Base-by-base conservation (phyloP, 2,797 vertebrate genomes). In the Numenius phaeopus region DNA sequence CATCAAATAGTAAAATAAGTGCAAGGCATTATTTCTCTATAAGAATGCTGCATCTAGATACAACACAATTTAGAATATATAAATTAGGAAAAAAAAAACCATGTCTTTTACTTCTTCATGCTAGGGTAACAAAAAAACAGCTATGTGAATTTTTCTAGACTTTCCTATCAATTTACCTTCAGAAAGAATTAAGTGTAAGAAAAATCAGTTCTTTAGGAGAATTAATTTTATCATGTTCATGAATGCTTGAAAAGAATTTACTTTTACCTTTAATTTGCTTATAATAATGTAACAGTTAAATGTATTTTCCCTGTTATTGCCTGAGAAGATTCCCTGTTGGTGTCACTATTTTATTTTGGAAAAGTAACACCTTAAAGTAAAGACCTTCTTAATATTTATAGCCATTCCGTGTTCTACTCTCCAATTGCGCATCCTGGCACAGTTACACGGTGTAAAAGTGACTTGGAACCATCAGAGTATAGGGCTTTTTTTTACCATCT, bases 331-430 rank as follows among this genome's bases (percentile, higher is more conserved):
- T 55, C 16, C 90, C 79, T 81, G 4, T 76, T 88, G 40, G 29
- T 77, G 59, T 73, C 65, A 84, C 65, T 77, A 32, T 91, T 93
- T 96, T 91, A 57, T 71, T 89, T 57, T 85, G 37, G 30, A 83
- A 89, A 89, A 61, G 7, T 69, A 84, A 84, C 39, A 61, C 55
- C 29, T 91, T 58, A 49, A 71, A 80, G 10, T 87, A 91, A 87
- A 94, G 54, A 81, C 22, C 11, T 65, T 66, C 29, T 20, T 62
- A 79, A 55, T 83, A 77, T 73, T 94, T 88, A 84, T 34, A 76
- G 52, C 39, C 65, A 40, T 84, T 92, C 26, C 82, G 8, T 76
- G 17, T 90, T 88, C 62, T 85, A 3, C 34, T 90, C 76, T 72
- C 54, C 83, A 71, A 47, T 70, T 93, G 32, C 84, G 29, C 82